Evolutionary conservation across 2,797 vertebrate species (phyloP), one percentile per base, ranked within the genome.

Genomic region (Distichodus sexfasciatus): DNA sequence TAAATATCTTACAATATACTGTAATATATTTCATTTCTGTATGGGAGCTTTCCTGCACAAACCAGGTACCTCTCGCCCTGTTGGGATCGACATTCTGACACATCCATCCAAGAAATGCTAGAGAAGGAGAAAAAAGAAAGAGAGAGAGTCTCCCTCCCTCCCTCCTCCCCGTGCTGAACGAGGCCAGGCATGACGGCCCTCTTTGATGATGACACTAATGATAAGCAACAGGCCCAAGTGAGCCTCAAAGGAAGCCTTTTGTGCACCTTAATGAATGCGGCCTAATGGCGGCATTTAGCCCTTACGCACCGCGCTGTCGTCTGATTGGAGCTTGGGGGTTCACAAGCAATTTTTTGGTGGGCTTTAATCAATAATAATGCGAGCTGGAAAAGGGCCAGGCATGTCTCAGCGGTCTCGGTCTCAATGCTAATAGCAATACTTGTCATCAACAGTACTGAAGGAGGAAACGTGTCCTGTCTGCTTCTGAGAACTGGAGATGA

Each of bases 191-290:
- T 36, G 66, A 70, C 41, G 43, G 47, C 43, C 68, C 67, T 50
- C 68, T 69, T 59, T 46, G 77, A 76, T 76, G 9, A 72, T 84
- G 82, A 89, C 84, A 83, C 77, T 88, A 88, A 90, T 86, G 84
- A 89, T 83, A 84, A 87, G 75, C 80, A 86, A 85, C 85, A 79
- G 78, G 53, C 67, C 33, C 59, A 59, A 54, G 54, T 54, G 41
- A 57, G 62, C 58, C 66, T 75, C 72, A 73, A 60, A 77, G 71
- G 50, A 40, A 77, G 66, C 62, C 60, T 59, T 76, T 48, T 72
- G 65, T 72, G 43, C 64, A 54, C 57, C 66, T 73, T 61, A 61
- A 72, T 71, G 72, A 66, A 72, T 57, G 31, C 21, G 11, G 5
- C 6, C 14, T 74, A 78, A 72, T 75, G 66, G 71, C 53, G 35